Evolutionary conservation across 2,888 invertebrate species (phyloP).

Genomic region (Catocala sponsa): DNA sequence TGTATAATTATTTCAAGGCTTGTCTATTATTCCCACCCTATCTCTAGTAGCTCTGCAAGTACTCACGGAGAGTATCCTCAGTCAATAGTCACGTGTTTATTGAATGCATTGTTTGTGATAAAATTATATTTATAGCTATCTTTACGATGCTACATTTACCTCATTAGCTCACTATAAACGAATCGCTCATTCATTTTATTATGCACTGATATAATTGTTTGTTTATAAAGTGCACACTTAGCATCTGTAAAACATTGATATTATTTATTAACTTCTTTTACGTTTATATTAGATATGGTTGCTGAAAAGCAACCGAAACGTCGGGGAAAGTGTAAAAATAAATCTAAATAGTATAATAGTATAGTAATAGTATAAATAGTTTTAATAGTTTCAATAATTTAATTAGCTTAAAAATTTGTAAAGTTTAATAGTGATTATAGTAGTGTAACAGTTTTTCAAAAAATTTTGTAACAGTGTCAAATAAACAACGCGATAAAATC

Average conservation of each 20-base stretch:
- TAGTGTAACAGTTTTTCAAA: too few relatives aligned
- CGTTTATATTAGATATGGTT: not conserved
- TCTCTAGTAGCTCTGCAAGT: slow-evolving; percentile 18
- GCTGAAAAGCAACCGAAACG: too few relatives aligned
- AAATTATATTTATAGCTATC: slow-evolving; percentile 23
- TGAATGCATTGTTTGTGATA: slow-evolving; percentile 29
- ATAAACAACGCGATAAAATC: too few relatives aligned
- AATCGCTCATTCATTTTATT: slow-evolving; percentile 16
- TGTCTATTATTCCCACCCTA: slow-evolving; percentile 45
- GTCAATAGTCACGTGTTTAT: slow-evolving; percentile 38
- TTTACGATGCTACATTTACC: slow-evolving; percentile 24
- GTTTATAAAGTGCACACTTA: not conserved
- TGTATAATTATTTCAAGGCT: slow-evolving; percentile 54
- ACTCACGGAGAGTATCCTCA: slow-evolving; percentile 7
- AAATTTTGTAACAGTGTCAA: too few relatives aligned
- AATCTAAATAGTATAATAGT: too few relatives aligned
- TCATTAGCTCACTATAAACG: slow-evolving; percentile 26
- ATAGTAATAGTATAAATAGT: too few relatives aligned
- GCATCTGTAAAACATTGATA: not conserved
- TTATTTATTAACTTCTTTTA: not conserved
- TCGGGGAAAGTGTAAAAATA: too few relatives aligned
- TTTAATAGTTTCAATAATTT: too few relatives aligned
- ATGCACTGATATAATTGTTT: slow-evolving; percentile 7
- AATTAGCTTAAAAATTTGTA: too few relatives aligned
- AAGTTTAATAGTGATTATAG: too few relatives aligned